A percentile compares a stretch with the other conserved stretches of the same genome.
Evolutionary conservation across 2,797 vertebrate species (phyloP).

Genomic region (Sarcophilus harrisii): DNA sequence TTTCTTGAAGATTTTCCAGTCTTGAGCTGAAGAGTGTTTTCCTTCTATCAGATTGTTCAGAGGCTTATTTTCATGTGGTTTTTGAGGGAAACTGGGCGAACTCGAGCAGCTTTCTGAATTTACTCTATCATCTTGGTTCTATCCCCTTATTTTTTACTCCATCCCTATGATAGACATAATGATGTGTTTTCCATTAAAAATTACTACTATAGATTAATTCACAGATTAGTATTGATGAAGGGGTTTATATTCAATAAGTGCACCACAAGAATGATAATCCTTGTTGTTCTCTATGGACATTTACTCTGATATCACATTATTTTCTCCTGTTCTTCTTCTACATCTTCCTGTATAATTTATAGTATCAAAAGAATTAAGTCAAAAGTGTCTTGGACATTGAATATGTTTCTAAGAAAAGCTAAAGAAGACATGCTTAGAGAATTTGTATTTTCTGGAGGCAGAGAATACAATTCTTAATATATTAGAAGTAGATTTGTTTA

Average conservation of each 20-base stretch:
- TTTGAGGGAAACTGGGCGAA: too few species aligned
- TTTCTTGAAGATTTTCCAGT: too few species aligned
- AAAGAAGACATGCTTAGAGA: not conserved
- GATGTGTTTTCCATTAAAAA: not conserved
- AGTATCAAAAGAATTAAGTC: not conserved
- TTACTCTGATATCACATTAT: not conserved
- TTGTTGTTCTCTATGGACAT: not conserved
- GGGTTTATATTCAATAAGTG: not conserved
- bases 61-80: too few species aligned
- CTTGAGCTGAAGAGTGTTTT: too few species aligned
- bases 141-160: not conserved
- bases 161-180: not conserved
- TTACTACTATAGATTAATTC: not conserved
- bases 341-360: not conserved
- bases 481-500: not conserved
- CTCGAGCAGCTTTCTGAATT: too few species aligned
- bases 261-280: not conserved
- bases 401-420: not conserved
- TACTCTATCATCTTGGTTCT: too few species aligned
- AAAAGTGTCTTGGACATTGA: not conserved
- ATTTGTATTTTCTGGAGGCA: not conserved
- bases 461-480: not conserved
- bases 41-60: too few species aligned
- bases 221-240: not conserved
- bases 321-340: not conserved